These are phyloP conservation scores for Eupithecia exiguata DNA, from an alignment of 2,888 invertebrate genomes.

Conservation along the genomic window DNA sequence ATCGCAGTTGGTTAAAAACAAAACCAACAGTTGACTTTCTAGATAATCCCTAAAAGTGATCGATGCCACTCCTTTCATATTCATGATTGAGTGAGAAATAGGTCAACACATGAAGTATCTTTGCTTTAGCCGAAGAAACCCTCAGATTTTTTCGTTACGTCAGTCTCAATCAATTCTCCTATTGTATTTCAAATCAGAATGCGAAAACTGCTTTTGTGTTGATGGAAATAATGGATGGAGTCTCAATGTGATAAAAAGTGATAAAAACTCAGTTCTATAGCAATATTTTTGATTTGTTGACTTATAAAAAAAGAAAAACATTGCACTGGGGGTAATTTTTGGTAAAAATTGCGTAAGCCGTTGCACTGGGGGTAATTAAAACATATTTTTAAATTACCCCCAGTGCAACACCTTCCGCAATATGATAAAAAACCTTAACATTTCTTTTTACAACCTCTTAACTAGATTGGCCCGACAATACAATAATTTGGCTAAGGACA, in stretches of 20 bases:
- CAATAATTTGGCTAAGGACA: too few relatives aligned
- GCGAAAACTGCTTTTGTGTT: slow-evolving; percentile 8
- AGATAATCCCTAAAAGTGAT: slow-evolving; percentile 47
- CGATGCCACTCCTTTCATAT: slow-evolving; percentile 59
- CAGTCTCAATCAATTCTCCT: slow-evolving; percentile 15
- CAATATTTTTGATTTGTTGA: too few relatives aligned
- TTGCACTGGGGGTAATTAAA: too few relatives aligned
- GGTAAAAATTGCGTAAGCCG: too few relatives aligned
- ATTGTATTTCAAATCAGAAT: slow-evolving; percentile 15
- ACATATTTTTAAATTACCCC: too few relatives aligned
- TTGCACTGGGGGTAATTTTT: too few relatives aligned
- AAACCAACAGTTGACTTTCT: background rate
- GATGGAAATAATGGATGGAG: background rate
- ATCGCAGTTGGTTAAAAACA: background rate
- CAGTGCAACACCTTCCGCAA: too few relatives aligned
- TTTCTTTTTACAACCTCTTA: too few relatives aligned
- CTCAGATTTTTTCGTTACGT: slow-evolving; percentile 18
- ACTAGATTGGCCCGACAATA: too few relatives aligned
- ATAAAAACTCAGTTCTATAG: background rate
- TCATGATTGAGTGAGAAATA: slow-evolving; percentile 55
- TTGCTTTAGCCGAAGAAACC: slow-evolving; percentile 25
- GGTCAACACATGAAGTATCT: slow-evolving; percentile 48
- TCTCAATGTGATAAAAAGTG: background rate
- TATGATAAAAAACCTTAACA: too few relatives aligned
- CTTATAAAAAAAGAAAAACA: too few relatives aligned